Evolutionary conservation across 2,888 invertebrate genomes (phyloP).

Genomic region (Rotaria sp.): DNA sequence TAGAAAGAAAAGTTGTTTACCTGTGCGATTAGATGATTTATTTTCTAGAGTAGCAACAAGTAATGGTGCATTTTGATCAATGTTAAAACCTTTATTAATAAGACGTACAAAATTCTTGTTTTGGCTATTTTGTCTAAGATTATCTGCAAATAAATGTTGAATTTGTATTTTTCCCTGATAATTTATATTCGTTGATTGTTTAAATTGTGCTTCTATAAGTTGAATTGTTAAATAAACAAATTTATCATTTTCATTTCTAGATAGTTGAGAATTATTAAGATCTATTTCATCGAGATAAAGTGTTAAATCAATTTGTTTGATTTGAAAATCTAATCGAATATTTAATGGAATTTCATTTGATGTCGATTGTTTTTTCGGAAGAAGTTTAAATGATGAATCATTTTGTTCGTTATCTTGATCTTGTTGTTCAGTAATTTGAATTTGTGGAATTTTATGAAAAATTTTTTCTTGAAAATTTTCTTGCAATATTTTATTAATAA

Average conservation of each 20-base stretch:
- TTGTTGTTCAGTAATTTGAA: neutral
- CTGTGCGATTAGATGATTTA: neutral
- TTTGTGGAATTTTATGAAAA: neutral
- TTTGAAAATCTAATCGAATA: neutral
- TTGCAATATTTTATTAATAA: neutral
- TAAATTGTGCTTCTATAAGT: neutral
- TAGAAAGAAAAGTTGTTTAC: conserved; percentile 16
- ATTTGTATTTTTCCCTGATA: neutral
- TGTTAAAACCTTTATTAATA: conserved; percentile 53
- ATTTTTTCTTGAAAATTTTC: neutral
- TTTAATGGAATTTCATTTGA: neutral
- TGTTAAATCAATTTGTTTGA: neutral
- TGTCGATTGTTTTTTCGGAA: neutral
- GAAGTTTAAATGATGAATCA: neutral
- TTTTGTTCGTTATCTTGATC: neutral
- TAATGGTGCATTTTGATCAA: conserved; percentile 58
- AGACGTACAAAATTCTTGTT: conserved; percentile 38
- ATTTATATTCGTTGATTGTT: neutral
- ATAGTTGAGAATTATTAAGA: neutral
- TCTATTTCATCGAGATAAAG: neutral
- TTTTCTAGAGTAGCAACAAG: conserved; percentile 47
- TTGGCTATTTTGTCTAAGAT: neutral
- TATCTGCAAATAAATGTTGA: neutral
- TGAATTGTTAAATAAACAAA: neutral
- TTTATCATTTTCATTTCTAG: neutral